Conservation (phyloP, 2,113 vertebrate genomes). For the Desmodus rotundus region DNA sequence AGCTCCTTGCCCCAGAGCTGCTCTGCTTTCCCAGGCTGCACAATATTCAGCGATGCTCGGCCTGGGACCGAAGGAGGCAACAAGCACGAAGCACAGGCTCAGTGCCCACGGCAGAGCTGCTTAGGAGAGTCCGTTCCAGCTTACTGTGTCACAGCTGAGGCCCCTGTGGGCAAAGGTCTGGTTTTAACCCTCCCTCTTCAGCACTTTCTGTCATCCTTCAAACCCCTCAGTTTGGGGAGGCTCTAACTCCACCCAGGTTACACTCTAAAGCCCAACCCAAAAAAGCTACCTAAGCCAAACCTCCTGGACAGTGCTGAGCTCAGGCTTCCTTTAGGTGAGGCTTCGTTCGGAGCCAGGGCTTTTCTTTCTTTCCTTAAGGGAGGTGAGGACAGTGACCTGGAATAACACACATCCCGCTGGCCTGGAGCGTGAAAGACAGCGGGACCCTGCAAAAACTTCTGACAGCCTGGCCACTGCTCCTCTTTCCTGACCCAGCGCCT, state of each 20-base stretch:
- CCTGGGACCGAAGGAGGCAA: neutral
- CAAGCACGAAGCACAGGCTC: fast-evolving
- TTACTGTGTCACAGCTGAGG: neutral
- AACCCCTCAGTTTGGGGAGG: neutral
- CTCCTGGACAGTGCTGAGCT: neutral
- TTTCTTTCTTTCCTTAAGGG: neutral
- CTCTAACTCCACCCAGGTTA: neutral
- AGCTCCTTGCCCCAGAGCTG: no score
- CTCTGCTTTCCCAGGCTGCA: neutral
- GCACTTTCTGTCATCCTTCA: neutral
- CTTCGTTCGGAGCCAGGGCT: neutral
- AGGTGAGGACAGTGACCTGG: neutral
- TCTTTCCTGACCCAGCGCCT: neutral
- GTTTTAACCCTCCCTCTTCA: neutral
- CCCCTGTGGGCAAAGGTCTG: neutral
- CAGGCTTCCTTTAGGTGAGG: neutral
- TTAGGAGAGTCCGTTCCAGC: fast-evolving
- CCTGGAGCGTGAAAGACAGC: neutral
- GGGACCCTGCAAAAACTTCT: neutral
- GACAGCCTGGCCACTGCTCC: no score
- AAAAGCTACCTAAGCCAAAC: neutral
- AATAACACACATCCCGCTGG: neutral
- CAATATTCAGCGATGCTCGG: neutral
- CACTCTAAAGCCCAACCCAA: neutral
- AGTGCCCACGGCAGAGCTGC: fast-evolving